Base-by-base conservation (phyloP, 2,113 vertebrate species). In the Brienomyrus longianalis region DNA sequence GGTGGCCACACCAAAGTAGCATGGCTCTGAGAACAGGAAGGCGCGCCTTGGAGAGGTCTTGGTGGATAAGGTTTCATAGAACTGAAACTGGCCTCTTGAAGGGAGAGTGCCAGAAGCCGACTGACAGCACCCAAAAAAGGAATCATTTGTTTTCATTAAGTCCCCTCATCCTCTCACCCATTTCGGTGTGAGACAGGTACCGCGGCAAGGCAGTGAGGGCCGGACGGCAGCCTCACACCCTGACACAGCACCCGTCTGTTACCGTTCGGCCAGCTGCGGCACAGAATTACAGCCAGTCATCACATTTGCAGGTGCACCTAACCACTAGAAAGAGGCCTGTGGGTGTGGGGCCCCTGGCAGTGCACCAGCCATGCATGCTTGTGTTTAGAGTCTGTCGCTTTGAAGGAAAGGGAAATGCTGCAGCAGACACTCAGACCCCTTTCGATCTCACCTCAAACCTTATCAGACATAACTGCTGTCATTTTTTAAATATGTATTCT, bases 231-330 rank as follows among this genome's bases (percentile, higher is more conserved):
- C 77, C 54, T 45, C 80, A 21, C 50, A n/a, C 86, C 21, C 21
- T 59, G 31, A 88, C 23, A 86, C 4, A 94, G 48, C 83, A 86
- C 0, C 0, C 54, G 91, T 93, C 91, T 93, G 90, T 94, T 89
- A 92, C 50, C 87, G 88, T 89, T 51, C 91, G 87, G 90, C 89
- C 91, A 94, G 13, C 85, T 85, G 87, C 88, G 74, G 89, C 88
- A 83, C 31, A 94, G 88, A 95, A 86, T 88, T 96, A 94, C 27
- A 93, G 92, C 92, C 95, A 96, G 92, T 95, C 94, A 95, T 96
- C 93, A 95, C 87, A 95, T 95, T 94, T 93, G 94, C 94, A 95
- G 95, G 94, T 95, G 92, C 93, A 92, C 92, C 92, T 91, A 95
- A 92, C 92, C 93, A 92, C 91, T 88, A 74, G 52, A 83, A 93